Evolutionary conservation across 2,113 vertebrate species (phyloP).

Genomic region (Zosterops japonicus): DNA sequence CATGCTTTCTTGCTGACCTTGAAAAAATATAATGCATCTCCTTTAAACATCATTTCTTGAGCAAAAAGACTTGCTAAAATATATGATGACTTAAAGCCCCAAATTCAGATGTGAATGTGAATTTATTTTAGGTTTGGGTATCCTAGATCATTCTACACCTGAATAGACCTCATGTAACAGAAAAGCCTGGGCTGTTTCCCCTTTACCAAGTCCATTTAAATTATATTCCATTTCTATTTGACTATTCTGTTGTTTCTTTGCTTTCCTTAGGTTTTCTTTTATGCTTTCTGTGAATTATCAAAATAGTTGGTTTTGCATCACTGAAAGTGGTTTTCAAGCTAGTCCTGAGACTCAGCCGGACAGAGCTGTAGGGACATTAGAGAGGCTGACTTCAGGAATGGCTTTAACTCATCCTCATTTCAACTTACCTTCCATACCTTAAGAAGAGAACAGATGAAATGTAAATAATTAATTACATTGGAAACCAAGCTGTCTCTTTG

Average conservation of each 20-base stretch:
- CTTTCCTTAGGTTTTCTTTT: neutral
- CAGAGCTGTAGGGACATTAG: too few relatives aligned
- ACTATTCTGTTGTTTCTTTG: neutral
- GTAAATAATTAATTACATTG: too few relatives aligned
- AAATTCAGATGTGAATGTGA: neutral
- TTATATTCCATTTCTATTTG: neutral
- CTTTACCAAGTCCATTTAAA: neutral
- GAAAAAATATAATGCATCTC: neutral
- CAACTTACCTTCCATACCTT: too few relatives aligned
- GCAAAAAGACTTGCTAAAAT: neutral
- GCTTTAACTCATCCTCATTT: too few relatives aligned
- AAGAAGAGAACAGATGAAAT: too few relatives aligned
- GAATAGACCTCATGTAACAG: neutral
- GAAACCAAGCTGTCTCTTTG: neutral
- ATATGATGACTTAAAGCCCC: neutral
- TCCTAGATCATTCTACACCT: neutral
- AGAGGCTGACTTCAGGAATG: too few relatives aligned
- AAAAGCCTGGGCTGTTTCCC: neutral
- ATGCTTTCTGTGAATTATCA: neutral
- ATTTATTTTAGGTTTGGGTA: neutral
- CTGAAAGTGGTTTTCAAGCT: neutral
- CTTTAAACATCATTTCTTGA: neutral
- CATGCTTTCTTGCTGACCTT: neutral
- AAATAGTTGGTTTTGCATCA: neutral
- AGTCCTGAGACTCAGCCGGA: too few relatives aligned